Conservation (phyloP, 2,888 invertebrate species). For the Oligia latruncula region DNA sequence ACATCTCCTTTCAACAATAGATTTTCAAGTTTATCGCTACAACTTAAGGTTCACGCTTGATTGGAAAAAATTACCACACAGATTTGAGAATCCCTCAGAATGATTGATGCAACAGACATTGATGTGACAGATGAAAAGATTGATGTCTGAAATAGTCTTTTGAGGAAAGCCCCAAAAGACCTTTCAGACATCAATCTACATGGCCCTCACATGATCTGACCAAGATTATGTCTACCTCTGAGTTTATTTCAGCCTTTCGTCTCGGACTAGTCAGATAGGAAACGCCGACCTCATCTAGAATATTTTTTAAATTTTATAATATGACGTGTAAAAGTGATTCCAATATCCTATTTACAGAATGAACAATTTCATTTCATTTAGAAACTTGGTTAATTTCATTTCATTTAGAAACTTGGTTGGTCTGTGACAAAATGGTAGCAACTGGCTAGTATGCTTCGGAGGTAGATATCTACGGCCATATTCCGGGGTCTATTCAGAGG, state of each 20-base stretch:
- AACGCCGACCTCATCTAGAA: neutral
- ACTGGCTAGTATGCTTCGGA: neutral
- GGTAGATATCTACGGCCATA: neutral
- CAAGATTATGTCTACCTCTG: neutral
- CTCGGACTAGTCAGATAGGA: neutral
- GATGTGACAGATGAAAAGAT: too few relatives aligned
- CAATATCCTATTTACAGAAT: neutral
- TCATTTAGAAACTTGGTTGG: constrained; percentile 10
- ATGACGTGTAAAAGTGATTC: neutral
- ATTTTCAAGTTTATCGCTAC: too few relatives aligned
- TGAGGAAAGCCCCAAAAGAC: neutral
- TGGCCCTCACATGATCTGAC: neutral
- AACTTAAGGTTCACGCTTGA: too few relatives aligned
- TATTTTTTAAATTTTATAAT: neutral
- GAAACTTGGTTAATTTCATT: neutral
- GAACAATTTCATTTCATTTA: neutral
- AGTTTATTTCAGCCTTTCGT: neutral
- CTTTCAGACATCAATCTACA: neutral
- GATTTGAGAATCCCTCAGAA: too few relatives aligned
- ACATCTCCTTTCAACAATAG: too few relatives aligned
- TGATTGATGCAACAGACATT: too few relatives aligned
- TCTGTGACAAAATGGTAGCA: constrained; percentile 19
- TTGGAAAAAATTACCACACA: too few relatives aligned
- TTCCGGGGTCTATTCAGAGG: too few relatives aligned
- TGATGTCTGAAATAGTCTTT: too few relatives aligned